Conservation (phyloP, 2,113 vertebrate species). For the Amphilophus citrinellus region DNA sequence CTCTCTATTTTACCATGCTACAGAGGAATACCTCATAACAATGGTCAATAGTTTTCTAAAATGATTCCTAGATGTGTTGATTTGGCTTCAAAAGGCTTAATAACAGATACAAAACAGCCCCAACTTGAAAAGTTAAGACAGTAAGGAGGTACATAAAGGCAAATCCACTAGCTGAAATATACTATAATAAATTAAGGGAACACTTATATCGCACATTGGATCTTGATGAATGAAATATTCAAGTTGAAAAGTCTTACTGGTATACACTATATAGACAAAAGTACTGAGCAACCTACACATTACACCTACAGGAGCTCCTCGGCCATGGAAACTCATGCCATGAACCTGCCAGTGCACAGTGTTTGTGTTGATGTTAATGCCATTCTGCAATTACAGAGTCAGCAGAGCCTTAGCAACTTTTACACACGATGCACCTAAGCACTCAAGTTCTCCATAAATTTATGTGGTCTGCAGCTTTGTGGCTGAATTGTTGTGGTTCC, state of each 20-base stretch:
- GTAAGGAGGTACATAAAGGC: neutral
- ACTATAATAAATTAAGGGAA: neutral
- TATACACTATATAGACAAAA: neutral
- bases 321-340: neutral
- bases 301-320: neutral
- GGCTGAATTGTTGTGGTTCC: neutral
- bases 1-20: neutral
- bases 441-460: neutral
- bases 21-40: neutral
- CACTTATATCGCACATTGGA: neutral
- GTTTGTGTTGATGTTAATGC: neutral
- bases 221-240: neutral
- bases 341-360: neutral
- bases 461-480: neutral
- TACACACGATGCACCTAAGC: neutral
- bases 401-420: neutral
- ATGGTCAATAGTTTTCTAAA: neutral
- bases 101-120: neutral
- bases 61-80: neutral
- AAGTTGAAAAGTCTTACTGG: neutral
- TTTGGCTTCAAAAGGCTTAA: neutral
- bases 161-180: neutral
- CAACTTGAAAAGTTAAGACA: neutral
- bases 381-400: neutral
- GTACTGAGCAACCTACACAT: neutral